These are phyloP conservation scores for Pristionchus japonicus DNA, from an alignment of 2,888 invertebrate genomes.

Conservation along the genomic window DNA sequence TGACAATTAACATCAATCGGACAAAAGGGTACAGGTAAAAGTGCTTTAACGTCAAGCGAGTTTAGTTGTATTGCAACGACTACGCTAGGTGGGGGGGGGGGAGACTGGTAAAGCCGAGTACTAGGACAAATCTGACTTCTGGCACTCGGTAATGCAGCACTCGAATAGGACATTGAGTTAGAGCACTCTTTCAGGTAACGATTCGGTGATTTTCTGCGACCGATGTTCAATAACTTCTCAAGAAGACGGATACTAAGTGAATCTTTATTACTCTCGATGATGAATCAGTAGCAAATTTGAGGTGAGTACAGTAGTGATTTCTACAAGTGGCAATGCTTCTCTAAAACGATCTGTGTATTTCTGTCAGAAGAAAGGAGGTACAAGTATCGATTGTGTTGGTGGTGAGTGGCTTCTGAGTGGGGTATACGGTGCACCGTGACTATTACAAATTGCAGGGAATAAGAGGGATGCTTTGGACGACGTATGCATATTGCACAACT, in stretches of 20 bases:
- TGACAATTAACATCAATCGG: background rate
- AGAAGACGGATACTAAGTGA: background rate
- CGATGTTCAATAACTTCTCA: background rate
- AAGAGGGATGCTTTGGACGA: background rate
- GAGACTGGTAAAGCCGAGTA: too few species aligned
- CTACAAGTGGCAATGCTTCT: slow-evolving; percentile 28
- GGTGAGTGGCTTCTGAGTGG: background rate
- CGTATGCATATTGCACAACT: background rate
- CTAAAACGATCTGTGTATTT: background rate
- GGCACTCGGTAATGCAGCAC: too few species aligned
- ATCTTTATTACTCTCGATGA: slow-evolving; percentile 23
- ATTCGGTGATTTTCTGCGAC: background rate
- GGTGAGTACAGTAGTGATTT: slow-evolving; percentile 12
- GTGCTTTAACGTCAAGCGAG: background rate
- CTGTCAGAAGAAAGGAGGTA: background rate
- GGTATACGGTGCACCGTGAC: background rate
- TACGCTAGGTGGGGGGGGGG: too few species aligned
- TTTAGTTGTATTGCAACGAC: too few species aligned
- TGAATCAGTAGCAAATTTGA: background rate
- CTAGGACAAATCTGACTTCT: too few species aligned
- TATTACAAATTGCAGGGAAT: background rate
- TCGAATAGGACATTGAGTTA: too few species aligned
- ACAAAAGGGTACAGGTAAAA: background rate
- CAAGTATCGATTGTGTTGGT: slow-evolving; percentile 28
- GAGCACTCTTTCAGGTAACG: too few species aligned